Evolutionary conservation across 1,140 invertebrate genomes (phyloP), one percentile per base, ranked within the genome.

Genomic region (Rhopalosiphum maidis): DNA sequence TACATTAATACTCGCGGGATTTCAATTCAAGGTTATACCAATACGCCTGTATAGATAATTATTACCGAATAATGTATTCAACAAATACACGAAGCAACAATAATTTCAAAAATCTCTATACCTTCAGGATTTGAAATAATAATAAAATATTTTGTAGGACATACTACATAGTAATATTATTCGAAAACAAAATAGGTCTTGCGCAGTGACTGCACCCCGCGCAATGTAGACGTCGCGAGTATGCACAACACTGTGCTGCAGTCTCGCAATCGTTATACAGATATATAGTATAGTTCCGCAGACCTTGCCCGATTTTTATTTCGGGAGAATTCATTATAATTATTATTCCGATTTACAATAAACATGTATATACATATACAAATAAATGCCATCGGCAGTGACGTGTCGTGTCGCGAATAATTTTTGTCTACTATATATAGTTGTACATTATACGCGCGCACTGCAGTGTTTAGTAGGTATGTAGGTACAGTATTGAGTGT

Each of bases 271-370:
- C 15, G 5, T 68, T 68, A 15, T n/a, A 68, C 30, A 68, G 30
- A 51, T 51, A 51, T 30, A 11, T 68, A 15, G 30, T n/a, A 35
- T 11, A 60, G 15, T n/a, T 15, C 30, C 35, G 1, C 35, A 83
- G 82, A 41, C 82, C 82, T 77, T 77, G 60, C 15, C n/a, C 30
- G 60, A 77, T 77, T 77, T 77, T 77, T 77, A 77, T 77, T 77
- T 77, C 60, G 5, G 60, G 15, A 1, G 30, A 77, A 77, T 3
- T 77, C 60, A 35, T 77, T 77, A 6, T n/a, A n/a, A 54, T 54
- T 54, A 68, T 77, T 77, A 77, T 77, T 77, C n/a, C 60, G n/a
- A 77, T 15, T 77, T 77, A 77, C 60, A 41, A 83, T 83, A 83
- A 37, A 41, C 37, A 82, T 77, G 18, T 35, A 82, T 35, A 82